Evolutionary conservation across 2,888 invertebrate species (phyloP), one percentile per base, ranked within the genome.

Genomic region (Orthosia incerta): DNA sequence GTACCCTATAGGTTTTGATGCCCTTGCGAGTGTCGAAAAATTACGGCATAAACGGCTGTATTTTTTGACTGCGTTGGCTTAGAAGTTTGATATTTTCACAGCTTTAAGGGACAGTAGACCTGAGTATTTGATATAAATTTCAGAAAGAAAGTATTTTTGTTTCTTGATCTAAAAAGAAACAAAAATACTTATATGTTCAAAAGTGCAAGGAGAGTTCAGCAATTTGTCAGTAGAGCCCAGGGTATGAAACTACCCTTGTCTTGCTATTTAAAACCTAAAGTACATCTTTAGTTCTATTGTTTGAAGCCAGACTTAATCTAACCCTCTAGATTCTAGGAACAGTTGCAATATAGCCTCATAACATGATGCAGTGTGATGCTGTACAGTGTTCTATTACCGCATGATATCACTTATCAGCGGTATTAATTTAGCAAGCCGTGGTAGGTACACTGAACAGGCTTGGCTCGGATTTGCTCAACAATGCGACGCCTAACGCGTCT

Each of bases 401-500:
- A 31, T 68, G 68, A 66, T 85, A 87, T 83, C 75, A 66, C 71
- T 86, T 87, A 86, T 87, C 86, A 87, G 77, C 63, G 72, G 64
- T 84, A 86, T 86, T 86, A 83, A 86, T 86, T 86, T 86, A 83
- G 81, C 81, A 87, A 88, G 89, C 89, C 87, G 71, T 88, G 88
- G 89, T 89, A 74, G 64, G 71, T 86, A 79, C 39, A 39, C 39
- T 39, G 39, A 39, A 39, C 76, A 75, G 77, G 86, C 79, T 81
- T 77, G 89, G 89, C 89, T 90, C 88, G 91, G 94, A 94, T 95
- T 94, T 94, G 90, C 92, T 88, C 94, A 89, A 95, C 95, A 95
- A 95, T 80, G 85, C 77, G 82, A 76, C 82, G 84, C 83, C 87
- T 87, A 87, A 85, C 88, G 86, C 87, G 85, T 80, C 87, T 87